Conservation (phyloP, 2,797 vertebrate genomes). For the Euthynnus affinis region DNA sequence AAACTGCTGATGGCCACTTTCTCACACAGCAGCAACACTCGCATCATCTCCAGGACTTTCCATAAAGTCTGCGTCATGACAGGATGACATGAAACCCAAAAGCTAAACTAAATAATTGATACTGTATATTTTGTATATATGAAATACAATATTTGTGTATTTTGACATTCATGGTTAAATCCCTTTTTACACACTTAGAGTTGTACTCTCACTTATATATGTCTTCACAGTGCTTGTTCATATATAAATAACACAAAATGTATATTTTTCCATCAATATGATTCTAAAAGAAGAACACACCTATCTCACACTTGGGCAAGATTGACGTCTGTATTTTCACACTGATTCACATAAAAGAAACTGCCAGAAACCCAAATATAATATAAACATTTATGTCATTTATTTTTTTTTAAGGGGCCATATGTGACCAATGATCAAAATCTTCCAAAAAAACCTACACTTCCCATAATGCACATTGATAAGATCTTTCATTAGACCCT, state of each 20-base stretch:
- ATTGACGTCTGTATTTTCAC: neutral
- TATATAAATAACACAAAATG: too few relatives aligned
- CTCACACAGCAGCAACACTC: conserved; percentile 52
- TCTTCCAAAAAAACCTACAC: too few relatives aligned
- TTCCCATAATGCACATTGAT: too few relatives aligned
- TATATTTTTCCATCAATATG: too few relatives aligned
- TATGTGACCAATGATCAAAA: neutral
- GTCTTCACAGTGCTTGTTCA: too few relatives aligned
- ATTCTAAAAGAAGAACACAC: too few relatives aligned
- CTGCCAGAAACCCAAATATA: neutral
- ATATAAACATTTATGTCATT: too few relatives aligned
- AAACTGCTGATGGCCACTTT: conserved; percentile 73
- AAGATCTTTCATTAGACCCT: too few relatives aligned
- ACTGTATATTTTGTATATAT: neutral
- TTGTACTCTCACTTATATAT: neutral
- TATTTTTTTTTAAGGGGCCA: too few relatives aligned
- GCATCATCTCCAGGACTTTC: conserved; percentile 56
- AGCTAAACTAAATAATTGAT: neutral
- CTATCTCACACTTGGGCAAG: too few relatives aligned
- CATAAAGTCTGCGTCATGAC: conserved; percentile 59
- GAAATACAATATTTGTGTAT: neutral
- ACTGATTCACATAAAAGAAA: too few relatives aligned
- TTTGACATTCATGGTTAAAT: neutral
- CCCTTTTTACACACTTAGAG: too few relatives aligned
- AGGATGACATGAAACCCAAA: neutral